Conservation (phyloP, 2,113 vertebrate species). For the Entelurus aequoreus region DNA sequence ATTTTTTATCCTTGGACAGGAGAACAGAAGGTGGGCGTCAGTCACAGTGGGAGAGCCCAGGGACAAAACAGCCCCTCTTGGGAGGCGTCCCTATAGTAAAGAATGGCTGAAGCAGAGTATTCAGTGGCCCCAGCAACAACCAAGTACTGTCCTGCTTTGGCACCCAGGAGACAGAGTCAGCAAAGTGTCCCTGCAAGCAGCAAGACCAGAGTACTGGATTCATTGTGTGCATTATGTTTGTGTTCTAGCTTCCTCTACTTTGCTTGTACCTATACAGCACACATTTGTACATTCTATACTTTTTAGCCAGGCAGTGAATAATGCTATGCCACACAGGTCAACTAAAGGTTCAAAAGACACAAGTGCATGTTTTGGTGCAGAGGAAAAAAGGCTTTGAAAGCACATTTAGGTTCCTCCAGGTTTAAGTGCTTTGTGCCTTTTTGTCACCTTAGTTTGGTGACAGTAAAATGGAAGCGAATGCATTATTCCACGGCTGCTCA, state of each 20-base stretch:
- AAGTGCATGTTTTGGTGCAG: conserved; percentile 27
- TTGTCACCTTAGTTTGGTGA: conserved; percentile 39
- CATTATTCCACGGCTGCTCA: conserved; percentile 15
- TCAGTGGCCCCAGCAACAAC: conserved; percentile 64
- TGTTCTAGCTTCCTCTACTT: conserved; percentile 33
- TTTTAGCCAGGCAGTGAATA: conserved; percentile 31
- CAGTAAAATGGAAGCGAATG: conserved; percentile 24
- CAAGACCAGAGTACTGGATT: conserved; percentile 46
- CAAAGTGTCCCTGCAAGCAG: conserved; percentile 67
- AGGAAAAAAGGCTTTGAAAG: conserved; percentile 30
- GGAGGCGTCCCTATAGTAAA: conserved; percentile 67
- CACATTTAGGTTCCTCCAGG: conserved; percentile 21
- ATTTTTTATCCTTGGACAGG: conserved; percentile 54
- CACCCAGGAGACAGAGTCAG: conserved; percentile 67
- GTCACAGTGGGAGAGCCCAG: conserved; percentile 56
- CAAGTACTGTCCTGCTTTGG: conserved; percentile 63
- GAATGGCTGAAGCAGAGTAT: conserved; percentile 73
- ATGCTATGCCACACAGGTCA: conserved; percentile 54
- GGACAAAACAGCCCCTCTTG: conserved; percentile 55
- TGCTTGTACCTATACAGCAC: conserved; percentile 12
- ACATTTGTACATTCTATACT: neutral
- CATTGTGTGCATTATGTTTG: conserved; percentile 57
- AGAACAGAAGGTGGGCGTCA: conserved; percentile 75
- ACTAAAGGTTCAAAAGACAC: conserved; percentile 48
- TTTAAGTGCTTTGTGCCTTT: conserved; percentile 22